These are phyloP conservation scores for Neofelis nebulosa DNA, from an alignment of 2,113 vertebrate genomes.

Conservation along the genomic window DNA sequence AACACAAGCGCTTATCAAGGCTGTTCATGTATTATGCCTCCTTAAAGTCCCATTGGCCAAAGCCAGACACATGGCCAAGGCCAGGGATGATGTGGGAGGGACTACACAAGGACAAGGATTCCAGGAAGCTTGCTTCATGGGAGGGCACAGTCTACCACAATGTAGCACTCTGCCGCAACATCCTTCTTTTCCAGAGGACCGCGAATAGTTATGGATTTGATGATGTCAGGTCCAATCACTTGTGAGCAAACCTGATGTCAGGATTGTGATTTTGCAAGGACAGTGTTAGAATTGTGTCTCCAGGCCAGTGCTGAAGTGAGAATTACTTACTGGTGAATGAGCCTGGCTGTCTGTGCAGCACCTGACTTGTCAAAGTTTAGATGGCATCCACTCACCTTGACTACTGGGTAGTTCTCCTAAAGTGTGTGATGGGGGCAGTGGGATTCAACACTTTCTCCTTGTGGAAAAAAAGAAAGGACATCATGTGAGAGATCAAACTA, in stretches of 20 bases:
- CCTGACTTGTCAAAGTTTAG: not conserved
- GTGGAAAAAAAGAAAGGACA: not conserved
- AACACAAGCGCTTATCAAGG: not conserved
- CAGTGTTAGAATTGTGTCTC: not conserved
- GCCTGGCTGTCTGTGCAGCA: not conserved
- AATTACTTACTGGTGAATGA: not conserved
- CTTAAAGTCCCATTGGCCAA: not conserved
- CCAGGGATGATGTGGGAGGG: not conserved
- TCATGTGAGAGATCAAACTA: not conserved
- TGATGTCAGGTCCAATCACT: not conserved
- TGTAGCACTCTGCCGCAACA: no score
- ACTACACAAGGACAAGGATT: not conserved
- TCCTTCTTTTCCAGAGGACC: not conserved
- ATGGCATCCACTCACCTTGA: not conserved
- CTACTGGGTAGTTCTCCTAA: not conserved
- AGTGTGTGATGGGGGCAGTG: not conserved
- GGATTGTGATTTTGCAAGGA: not conserved
- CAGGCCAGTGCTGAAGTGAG: not conserved
- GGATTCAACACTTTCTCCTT: not conserved
- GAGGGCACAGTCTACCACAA: not conserved
- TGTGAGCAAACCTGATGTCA: not conserved
- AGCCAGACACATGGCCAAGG: not conserved
- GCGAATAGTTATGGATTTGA: not conserved
- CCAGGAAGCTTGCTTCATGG: not conserved
- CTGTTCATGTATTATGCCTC: not conserved